Base-by-base conservation (phyloP, 2,113 vertebrate genomes). In the Numida meleagris region DNA sequence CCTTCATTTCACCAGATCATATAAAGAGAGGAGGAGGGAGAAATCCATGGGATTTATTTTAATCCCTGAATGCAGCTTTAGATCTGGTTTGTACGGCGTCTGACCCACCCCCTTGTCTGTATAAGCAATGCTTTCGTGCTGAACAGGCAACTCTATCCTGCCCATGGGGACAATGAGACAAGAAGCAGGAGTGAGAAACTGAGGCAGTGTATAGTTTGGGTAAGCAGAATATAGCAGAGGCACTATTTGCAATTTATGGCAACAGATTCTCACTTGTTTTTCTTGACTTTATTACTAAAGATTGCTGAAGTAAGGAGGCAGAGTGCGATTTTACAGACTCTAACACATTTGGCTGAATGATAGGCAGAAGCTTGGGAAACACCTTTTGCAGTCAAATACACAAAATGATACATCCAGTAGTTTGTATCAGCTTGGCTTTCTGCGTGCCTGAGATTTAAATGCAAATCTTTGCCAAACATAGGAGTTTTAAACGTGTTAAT, bases 401-500 rank as follows among this genome's bases (percentile, higher is more conserved):
- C 58, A 80, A 85, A 89, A 76, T 85, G 82, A 87, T 87, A 76
- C 17, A 62, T 53, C 79, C 75, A 48, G 17, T 58, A 17, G 62
- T 59, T 94, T 78, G 18, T 38, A 67, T 92, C 87, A 89, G 17
- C 62, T 59, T 63, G 75, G 27, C 78, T 92, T 89, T 80, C 78
- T 66, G 50, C 71, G 77, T 63, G 71, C 59, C 13, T 58, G n/a
- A 42, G 87, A 85, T 94, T 76, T 79, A 77, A 94, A 95, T 74
- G 42, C 80, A 91, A 94, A 62, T 76, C 93, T 80, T 73, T 85
- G 67, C 71, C 58, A 92, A 88, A 86, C 55, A 58, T 62, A 73
- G 86, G n/a, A 73, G 14, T 66, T 90, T 82, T 82, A 87, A 91
- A 59, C 61, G 63, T 80, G 67, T 91, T 96, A 95, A 94, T 96